phyloP scores from a whole-genome alignment of 2,888 invertebrate genomes.

The Spilosoma lubricipeda region DNA sequence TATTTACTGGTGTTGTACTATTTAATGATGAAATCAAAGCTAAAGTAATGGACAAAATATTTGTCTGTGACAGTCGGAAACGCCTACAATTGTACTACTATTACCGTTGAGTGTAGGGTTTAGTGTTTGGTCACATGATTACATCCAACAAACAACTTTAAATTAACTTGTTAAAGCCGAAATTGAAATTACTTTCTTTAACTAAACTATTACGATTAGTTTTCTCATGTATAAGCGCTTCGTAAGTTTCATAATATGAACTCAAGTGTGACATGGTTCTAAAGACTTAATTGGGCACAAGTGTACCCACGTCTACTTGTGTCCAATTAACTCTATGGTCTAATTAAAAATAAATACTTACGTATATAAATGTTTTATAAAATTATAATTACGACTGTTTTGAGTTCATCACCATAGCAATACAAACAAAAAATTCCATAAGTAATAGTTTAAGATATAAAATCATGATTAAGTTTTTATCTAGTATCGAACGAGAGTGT shows the following conservation, averaged over 20 bases:
- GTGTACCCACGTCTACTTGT: slow-evolving; percentile 38
- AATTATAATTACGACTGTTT: slow-evolving; percentile 38
- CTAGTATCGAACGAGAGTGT: slow-evolving; percentile 45
- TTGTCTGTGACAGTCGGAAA: slow-evolving; percentile 23
- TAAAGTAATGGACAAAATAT: slow-evolving; percentile 56
- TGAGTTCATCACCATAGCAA: slow-evolving; percentile 41
- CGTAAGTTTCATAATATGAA: slow-evolving; percentile 47
- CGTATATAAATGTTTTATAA: slow-evolving; percentile 18
- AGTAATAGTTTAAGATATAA: slow-evolving; percentile 29
- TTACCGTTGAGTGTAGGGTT: slow-evolving; percentile 21
- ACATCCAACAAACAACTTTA: slow-evolving; percentile 46
- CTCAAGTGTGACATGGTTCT: slow-evolving; percentile 51
- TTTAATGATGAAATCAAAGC: slow-evolving; percentile 61
- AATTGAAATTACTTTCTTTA: slow-evolving; percentile 37
- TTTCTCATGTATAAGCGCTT: slow-evolving; percentile 37
- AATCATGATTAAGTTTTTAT: slow-evolving; percentile 35
- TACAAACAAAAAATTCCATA: slow-evolving; percentile 44
- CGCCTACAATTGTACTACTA: slow-evolving; percentile 28
- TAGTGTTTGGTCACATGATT: slow-evolving; percentile 38
- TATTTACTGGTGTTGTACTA: slow-evolving; percentile 49
- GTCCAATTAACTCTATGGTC: slow-evolving; percentile 49
- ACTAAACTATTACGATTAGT: slow-evolving; percentile 29
- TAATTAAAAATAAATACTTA: slow-evolving; percentile 54
- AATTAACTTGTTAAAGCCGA: slow-evolving; percentile 42
- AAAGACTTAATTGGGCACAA: slow-evolving; percentile 57